Conservation (phyloP, 2,113 vertebrate species). For the Podocnemis expansa region DNA sequence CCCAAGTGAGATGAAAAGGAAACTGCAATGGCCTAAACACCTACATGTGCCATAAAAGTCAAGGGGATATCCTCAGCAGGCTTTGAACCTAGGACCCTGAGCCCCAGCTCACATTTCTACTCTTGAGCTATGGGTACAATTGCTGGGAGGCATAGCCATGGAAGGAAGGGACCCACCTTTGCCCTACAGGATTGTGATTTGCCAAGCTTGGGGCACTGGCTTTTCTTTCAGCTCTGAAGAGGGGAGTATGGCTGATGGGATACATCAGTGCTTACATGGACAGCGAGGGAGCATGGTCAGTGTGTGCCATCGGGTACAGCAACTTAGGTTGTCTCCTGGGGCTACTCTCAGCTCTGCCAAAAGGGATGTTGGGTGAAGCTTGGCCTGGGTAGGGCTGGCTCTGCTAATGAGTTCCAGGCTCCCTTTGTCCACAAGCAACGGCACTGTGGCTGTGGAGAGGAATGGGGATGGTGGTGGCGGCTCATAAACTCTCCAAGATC, state of each 20-base stretch:
- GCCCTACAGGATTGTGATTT: neutral
- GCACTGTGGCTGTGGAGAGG: neutral
- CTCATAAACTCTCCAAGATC: no score
- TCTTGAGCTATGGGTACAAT: neutral
- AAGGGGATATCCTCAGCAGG: neutral
- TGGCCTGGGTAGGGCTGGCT: neutral
- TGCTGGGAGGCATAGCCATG: neutral
- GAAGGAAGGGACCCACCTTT: neutral
- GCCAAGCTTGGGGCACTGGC: no score
- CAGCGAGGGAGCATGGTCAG: neutral
- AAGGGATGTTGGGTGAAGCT: neutral
- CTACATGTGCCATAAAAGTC: neutral
- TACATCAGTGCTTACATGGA: neutral
- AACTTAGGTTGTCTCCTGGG: neutral
- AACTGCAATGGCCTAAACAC: neutral
- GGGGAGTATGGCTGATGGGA: no score
- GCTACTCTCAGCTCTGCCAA: neutral
- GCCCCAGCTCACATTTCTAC: no score
- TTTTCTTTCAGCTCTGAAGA: neutral
- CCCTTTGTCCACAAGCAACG: neutral
- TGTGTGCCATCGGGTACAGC: no score
- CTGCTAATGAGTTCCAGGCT: neutral
- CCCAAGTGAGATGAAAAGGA: neutral
- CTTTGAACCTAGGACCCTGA: neutral
- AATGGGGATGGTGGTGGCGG: no score